Percentiles rank a stretch among this genome's conserved stretches.
These are phyloP conservation scores for Drosophila sproati DNA, from an alignment of 1,140 invertebrate species.

Conservation along the genomic window DNA sequence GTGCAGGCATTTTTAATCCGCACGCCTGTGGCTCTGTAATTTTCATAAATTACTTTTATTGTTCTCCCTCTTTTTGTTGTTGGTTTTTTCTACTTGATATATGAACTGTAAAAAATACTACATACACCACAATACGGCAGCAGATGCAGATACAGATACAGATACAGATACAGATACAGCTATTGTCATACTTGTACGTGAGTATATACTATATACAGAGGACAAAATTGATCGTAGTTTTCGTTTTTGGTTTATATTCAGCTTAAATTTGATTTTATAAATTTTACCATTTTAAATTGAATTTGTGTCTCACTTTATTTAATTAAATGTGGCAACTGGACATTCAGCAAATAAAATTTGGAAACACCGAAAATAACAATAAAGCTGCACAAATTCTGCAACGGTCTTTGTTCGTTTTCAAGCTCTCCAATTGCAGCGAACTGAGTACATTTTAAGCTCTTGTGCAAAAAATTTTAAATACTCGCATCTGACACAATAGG, in stretches of 20 bases:
- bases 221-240: not conserved
- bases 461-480: no score
- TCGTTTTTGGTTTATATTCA: conserved; percentile 46
- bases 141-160: conserved; percentile 9
- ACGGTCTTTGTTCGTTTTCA: not conserved
- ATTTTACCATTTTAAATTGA: conserved; percentile 16
- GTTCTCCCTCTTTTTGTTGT: conserved; percentile 50
- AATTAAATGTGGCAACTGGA: conserved; percentile 31
- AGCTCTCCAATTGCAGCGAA: not conserved
- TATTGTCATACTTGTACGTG: not conserved
- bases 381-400: not conserved
- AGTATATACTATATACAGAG: conserved; percentile 19
- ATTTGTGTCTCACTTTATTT: conserved; percentile 23
- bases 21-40: conserved; percentile 75
- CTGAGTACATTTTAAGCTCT: no score
- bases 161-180: conserved; percentile 9
- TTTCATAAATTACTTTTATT: conserved; percentile 84
- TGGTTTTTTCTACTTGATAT: conserved; percentile 55
- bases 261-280: conserved; percentile 52
- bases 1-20: conserved; percentile 74
- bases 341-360: conserved; percentile 11
- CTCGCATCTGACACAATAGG: no score
- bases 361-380: not conserved
- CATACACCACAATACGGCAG: conserved; percentile 30
- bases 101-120: conserved; percentile 68